Percentiles rank a stretch among this genome's conserved stretches.
Evolutionary conservation across 92 coral and sea anemone genomes (phyloP).

Genomic region (Virgularia gustaviana): DNA sequence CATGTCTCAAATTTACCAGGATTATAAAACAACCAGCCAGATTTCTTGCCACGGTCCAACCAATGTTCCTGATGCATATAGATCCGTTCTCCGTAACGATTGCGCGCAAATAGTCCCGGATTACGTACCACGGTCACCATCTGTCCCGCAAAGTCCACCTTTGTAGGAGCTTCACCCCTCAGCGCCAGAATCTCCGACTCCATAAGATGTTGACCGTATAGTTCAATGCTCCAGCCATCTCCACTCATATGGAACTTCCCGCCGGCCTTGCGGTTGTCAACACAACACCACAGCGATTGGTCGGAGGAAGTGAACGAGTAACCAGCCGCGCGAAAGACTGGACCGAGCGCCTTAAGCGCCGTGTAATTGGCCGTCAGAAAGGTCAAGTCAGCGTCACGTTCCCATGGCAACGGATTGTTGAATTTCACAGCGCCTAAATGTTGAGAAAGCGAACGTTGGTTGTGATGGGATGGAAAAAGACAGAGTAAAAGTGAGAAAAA

Average conservation of each 20-base stretch:
- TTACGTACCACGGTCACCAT: slow-evolving; percentile 93
- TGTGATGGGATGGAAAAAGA: not conserved
- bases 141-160: slow-evolving; percentile 76
- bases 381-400: slow-evolving; percentile 98
- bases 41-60: slow-evolving; percentile 76
- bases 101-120: slow-evolving; percentile 95
- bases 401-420: slow-evolving; percentile 97
- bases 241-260: slow-evolving; percentile 76
- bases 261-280: slow-evolving; percentile 90
- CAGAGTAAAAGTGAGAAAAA: not conserved
- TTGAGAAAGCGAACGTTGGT: not conserved
- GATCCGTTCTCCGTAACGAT: slow-evolving; percentile 82
- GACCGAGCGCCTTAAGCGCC: slow-evolving; percentile 70
- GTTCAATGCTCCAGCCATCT: slow-evolving; percentile 76
- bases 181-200: slow-evolving; percentile 87
- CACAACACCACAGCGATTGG: slow-evolving; percentile 84
- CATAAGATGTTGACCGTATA: slow-evolving; percentile 95
- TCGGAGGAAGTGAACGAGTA: slow-evolving; percentile 65
- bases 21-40: slow-evolving; percentile 84
- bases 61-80: slow-evolving; percentile 92
- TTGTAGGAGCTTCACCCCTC: slow-evolving; percentile 84
- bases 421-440: slow-evolving; percentile 86
- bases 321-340: slow-evolving; percentile 64
- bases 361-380: slow-evolving; percentile 87
- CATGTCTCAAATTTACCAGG: slow-evolving; percentile 68